Percentiles rank a stretch among this genome's conserved stretches.
phyloP scores from a whole-genome alignment of 2,113 vertebrate species.

The Caranx melampygus region DNA sequence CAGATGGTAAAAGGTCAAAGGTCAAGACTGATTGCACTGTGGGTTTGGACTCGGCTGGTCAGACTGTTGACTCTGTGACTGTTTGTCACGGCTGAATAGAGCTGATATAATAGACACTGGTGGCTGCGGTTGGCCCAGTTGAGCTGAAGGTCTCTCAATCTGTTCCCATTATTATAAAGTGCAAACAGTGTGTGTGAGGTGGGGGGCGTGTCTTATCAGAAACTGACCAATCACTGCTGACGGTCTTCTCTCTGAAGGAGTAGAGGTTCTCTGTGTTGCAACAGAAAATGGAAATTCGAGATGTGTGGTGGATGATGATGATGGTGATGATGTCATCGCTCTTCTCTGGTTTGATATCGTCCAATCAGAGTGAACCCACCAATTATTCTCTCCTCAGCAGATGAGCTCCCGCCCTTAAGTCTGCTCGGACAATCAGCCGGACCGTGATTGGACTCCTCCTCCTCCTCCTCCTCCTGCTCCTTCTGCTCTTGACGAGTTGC shows the following conservation, averaged over 20 bases:
- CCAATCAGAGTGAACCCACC: conserved; percentile 38
- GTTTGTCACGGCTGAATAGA: not conserved
- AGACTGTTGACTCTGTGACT: conserved; percentile 1
- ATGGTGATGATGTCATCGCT: not conserved
- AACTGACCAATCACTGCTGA: not conserved
- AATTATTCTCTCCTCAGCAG: conserved; percentile 57
- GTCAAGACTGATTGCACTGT: not conserved
- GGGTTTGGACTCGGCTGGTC: rapidly evolving
- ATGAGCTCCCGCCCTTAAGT: conserved; percentile 68
- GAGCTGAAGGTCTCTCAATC: not conserved
- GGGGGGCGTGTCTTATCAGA: conserved; percentile 45
- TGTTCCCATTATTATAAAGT: conserved; percentile 13
- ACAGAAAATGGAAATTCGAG: conserved; percentile 8
- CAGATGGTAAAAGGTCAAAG: conserved; percentile 30
- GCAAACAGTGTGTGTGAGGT: conserved; percentile 49
- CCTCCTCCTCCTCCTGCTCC: too few relatives aligned
- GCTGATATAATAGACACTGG: not conserved
- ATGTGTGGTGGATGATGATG: not conserved
- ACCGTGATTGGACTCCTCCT: conserved; percentile 44
- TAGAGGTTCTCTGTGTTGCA: not conserved
- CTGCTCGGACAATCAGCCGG: conserved; percentile 46
- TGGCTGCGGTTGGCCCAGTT: not conserved
- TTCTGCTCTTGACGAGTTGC: conserved; percentile 21
- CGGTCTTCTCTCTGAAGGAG: not conserved
- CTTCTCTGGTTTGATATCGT: conserved; percentile 9